Evolutionary conservation across 2,888 invertebrate genomes (phyloP), one percentile per base, ranked within the genome.

Genomic region (Coleophora flavipennella): DNA sequence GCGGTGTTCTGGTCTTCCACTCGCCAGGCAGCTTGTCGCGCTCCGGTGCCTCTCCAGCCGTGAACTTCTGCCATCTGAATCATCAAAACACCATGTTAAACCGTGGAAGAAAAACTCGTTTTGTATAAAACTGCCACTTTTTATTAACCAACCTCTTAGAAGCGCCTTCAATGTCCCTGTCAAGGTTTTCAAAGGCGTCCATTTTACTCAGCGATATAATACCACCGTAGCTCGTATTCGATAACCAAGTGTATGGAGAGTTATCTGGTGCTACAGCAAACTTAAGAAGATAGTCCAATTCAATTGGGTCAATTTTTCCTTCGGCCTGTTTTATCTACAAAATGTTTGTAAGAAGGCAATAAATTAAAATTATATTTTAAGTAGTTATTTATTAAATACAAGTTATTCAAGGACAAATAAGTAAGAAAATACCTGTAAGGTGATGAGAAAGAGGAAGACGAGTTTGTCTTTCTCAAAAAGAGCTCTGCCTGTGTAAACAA

Each of bases 21-120:
- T 97, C 97, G 43, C 96, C 96, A 0, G 97, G 97, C 51, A 97
- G 88, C 67, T 95, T 96, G 68, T 97, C 97, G 57, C 92, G 91
- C 71, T 98, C 97, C 0, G 97, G 97, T 44, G 91, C 91, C 66
- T 97, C 97, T 13, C 94, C 92, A 55, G 97, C 96, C 0, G 94
- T 91, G 59, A 95, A 95, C 64, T 95, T 96, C 59, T 92, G 92
- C 97, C 97, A 98, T 40, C 96, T 88, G 12, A 9, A 40, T 20
- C 20, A 20, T n/a, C n/a, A n/a, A n/a, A n/a, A n/a, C n/a, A n/a
- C n/a, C n/a, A n/a, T n/a, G n/a, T n/a, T n/a, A n/a, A n/a, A n/a
- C n/a, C n/a, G n/a, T n/a, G n/a, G n/a, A n/a, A n/a, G n/a, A n/a
- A n/a, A n/a, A n/a, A n/a, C n/a, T n/a, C n/a, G n/a, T n/a, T n/a